Evolutionary conservation across 2,888 invertebrate species (phyloP).

Genomic region (Orthosia incerta): DNA sequence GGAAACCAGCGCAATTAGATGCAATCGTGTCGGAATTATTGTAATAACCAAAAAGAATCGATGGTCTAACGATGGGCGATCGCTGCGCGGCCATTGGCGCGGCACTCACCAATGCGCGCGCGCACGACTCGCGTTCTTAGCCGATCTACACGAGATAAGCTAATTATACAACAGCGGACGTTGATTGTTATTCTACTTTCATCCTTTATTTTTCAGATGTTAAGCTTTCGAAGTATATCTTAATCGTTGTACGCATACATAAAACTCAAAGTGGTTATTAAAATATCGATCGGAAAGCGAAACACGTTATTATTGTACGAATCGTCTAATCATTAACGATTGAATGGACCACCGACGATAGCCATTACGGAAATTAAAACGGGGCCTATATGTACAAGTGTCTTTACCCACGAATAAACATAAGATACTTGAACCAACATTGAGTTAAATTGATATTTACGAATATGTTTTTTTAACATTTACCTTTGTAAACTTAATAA

Average conservation of each 20-base stretch:
- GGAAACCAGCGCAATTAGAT: constrained; percentile 89
- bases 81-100: constrained; percentile 85
- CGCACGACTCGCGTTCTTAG: constrained; percentile 81
- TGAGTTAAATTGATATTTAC: constrained; percentile 35
- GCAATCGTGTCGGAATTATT: constrained; percentile 90
- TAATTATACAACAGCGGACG: constrained; percentile 85
- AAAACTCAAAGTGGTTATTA: constrained; percentile 78
- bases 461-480: constrained; percentile 39
- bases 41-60: constrained; percentile 90
- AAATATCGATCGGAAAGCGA: constrained; percentile 77
- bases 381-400: constrained; percentile 65
- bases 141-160: constrained; percentile 87
- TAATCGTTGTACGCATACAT: constrained; percentile 67
- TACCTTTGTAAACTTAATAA: constrained; percentile 30
- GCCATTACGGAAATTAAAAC: constrained; percentile 79
- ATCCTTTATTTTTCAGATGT: constrained; percentile 84
- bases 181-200: constrained; percentile 82
- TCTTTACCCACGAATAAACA: constrained; percentile 44
- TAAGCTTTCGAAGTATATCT: constrained; percentile 75
- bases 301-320: constrained; percentile 78
- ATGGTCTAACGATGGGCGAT: constrained; percentile 84
- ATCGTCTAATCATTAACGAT: constrained; percentile 77
- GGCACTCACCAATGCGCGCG: constrained; percentile 86
- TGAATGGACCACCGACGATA: constrained; percentile 78
- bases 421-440: constrained; percentile 15